phyloP scores from a whole-genome alignment of 2,888 invertebrate species.

The Agelastica alni region DNA sequence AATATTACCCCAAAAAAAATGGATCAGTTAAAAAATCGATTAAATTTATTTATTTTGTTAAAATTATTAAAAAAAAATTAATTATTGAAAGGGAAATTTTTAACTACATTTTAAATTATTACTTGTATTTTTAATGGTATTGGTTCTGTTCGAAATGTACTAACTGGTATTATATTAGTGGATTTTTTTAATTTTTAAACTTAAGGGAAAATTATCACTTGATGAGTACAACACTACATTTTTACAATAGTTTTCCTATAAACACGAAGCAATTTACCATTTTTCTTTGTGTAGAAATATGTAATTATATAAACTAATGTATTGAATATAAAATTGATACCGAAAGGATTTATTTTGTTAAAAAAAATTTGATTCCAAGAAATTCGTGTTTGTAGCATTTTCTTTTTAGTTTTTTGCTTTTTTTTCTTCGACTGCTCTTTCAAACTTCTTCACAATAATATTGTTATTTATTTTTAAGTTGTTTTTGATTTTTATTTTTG shows the following conservation, averaged over 20 bases:
- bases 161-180: neutral
- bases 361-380: no score
- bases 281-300: no score
- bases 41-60: no score
- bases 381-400: conserved; percentile 6
- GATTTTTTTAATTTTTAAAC: neutral
- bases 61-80: no score
- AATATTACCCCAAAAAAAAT: no score
- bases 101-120: conserved; percentile 5
- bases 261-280: no score
- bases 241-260: conserved; percentile 11
- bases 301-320: no score
- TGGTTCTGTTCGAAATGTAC: conserved; percentile 5
- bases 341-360: no score
- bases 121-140: neutral
- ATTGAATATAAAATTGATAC: no score
- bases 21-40: no score
- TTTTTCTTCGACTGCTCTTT: conserved; percentile 19
- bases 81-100: no score
- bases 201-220: conserved; percentile 17
- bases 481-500: conserved; percentile 14
- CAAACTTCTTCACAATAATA: neutral
- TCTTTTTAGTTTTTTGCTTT: conserved; percentile 15
- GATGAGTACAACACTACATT: conserved; percentile 18
- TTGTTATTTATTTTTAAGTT: conserved; percentile 18